These are phyloP conservation scores for Pempheris klunzingeri DNA, from an alignment of 2,797 vertebrate species.

Conservation along the genomic window DNA sequence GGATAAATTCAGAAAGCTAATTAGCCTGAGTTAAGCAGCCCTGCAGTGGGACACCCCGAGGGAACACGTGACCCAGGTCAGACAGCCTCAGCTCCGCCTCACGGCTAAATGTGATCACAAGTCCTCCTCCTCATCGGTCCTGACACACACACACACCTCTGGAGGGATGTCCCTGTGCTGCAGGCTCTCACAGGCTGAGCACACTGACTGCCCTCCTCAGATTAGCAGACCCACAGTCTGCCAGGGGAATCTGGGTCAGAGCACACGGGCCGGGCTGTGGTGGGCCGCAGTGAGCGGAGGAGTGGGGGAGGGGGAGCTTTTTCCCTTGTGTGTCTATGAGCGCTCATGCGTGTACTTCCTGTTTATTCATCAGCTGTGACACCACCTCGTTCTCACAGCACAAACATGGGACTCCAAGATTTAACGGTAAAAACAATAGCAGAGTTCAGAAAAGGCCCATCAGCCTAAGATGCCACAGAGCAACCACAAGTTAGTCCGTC, in stretches of 20 bases:
- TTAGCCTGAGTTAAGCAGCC: neutral
- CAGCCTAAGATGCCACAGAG: neutral
- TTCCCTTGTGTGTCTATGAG: constrained; percentile 33
- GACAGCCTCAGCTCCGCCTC: neutral
- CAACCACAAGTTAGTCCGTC: neutral
- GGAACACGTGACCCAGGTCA: constrained; percentile 27
- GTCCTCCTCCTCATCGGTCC: neutral
- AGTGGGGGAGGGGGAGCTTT: constrained; percentile 46
- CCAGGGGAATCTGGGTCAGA: constrained; percentile 72
- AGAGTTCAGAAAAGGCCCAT: neutral
- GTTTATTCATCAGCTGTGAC: constrained; percentile 8
- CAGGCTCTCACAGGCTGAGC: neutral
- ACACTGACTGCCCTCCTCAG: constrained; percentile 17
- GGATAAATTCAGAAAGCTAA: neutral
- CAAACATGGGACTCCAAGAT: too few relatives aligned
- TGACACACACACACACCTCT: too few relatives aligned
- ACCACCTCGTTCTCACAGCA: neutral
- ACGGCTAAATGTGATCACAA: constrained; percentile 12
- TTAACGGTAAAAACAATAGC: too few relatives aligned
- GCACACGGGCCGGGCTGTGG: constrained; percentile 36
- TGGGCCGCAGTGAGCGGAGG: constrained; percentile 39
- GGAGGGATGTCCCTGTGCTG: constrained; percentile 10
- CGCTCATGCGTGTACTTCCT: constrained; percentile 34
- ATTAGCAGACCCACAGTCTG: constrained; percentile 40
- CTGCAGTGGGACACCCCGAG: too few relatives aligned